These are phyloP conservation scores for Mormyrus iriodes DNA, from an alignment of 2,113 vertebrate species.

Conservation along the genomic window DNA sequence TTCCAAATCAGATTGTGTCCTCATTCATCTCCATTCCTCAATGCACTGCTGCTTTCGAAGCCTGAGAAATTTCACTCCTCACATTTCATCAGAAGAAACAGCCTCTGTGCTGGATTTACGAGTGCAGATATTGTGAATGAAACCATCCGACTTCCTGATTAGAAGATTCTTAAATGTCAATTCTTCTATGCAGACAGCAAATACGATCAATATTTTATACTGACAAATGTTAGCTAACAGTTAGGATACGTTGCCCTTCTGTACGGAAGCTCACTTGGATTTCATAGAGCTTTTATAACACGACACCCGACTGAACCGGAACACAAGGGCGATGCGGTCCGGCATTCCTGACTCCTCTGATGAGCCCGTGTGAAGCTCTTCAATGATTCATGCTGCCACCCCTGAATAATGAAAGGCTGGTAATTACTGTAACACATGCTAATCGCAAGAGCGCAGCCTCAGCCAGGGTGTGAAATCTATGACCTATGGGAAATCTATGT, in stretches of 20 bases:
- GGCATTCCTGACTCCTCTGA: slow-evolving; percentile 38
- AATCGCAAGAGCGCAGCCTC: slow-evolving; percentile 39
- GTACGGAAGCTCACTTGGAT: not conserved
- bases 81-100: not conserved
- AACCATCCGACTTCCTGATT: not conserved
- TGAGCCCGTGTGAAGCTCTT: slow-evolving; percentile 44
- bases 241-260: not conserved
- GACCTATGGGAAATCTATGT: slow-evolving; percentile 24
- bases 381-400: slow-evolving; percentile 56
- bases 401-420: slow-evolving; percentile 57
- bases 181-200: not conserved
- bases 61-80: not conserved
- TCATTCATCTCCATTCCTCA: not conserved
- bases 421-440: slow-evolving; percentile 56
- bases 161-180: not conserved
- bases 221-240: not conserved
- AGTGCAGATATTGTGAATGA: not conserved
- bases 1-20: not conserved
- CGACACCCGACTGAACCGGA: not conserved
- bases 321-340: not conserved
- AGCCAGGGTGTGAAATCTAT: slow-evolving; percentile 37
- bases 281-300: not conserved
- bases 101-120: not conserved
- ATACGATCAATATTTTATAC: not conserved
- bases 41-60: not conserved